A percentile compares a stretch with the other conserved stretches of the same genome.
Conservation (phyloP, 2,888 invertebrate species). For the Spilarctia lutea region DNA sequence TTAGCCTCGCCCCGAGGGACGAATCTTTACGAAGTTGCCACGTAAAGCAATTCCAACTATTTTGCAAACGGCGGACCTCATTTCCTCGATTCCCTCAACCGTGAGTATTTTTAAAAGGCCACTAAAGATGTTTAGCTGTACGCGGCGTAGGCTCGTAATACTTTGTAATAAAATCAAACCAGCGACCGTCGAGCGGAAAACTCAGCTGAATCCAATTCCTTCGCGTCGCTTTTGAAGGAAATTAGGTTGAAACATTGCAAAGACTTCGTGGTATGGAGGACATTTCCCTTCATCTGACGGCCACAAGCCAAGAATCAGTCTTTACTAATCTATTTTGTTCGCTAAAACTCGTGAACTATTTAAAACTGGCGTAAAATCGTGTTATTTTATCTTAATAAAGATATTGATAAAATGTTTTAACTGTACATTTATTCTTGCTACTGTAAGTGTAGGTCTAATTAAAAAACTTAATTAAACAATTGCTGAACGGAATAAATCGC, state of each 20-base stretch:
- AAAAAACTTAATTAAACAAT: neutral
- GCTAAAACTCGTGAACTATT: neutral
- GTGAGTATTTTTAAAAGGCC: slow-evolving; percentile 52
- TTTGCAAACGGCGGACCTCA: slow-evolving; percentile 48
- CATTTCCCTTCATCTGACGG: slow-evolving; percentile 30
- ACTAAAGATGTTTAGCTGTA: slow-evolving; percentile 47
- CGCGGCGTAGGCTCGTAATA: slow-evolving; percentile 28
- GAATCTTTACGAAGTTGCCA: slow-evolving; percentile 37
- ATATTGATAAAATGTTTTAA: neutral
- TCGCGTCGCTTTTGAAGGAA: slow-evolving; percentile 58
- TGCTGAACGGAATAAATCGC: too few relatives aligned
- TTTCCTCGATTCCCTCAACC: slow-evolving; percentile 44
- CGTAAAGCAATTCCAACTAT: slow-evolving; percentile 50
- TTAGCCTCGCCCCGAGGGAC: slow-evolving; percentile 29
- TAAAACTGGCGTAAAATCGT: neutral
- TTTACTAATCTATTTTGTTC: slow-evolving; percentile 27
- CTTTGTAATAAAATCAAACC: slow-evolving; percentile 60
- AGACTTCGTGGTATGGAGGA: slow-evolving; percentile 31
- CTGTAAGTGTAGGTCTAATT: neutral
- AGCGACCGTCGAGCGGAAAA: slow-evolving; percentile 56
- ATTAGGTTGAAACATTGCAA: slow-evolving; percentile 57
- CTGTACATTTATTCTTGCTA: neutral
- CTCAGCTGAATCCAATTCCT: slow-evolving; percentile 60
- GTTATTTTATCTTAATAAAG: neutral
- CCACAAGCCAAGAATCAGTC: slow-evolving; percentile 32